A percentile compares a stretch with the other conserved stretches of the same genome.
phyloP scores from a whole-genome alignment of 2,797 vertebrate species.

The Balearica regulorum region DNA sequence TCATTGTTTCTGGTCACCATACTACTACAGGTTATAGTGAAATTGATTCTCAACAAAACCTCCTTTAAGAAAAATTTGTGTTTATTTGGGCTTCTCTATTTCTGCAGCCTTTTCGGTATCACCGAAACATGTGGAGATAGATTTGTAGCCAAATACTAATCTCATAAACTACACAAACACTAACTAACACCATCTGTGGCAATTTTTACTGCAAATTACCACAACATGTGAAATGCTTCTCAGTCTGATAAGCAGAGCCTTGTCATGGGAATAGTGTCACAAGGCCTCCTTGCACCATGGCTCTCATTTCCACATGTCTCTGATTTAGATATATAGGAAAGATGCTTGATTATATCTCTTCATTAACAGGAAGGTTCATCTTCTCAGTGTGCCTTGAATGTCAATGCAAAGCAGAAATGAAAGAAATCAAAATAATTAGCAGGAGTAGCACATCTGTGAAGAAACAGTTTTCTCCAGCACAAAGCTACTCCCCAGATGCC shows the following conservation, averaged over 20 bases:
- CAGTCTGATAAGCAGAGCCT: not conserved
- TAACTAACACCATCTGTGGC: slow-evolving; percentile 39
- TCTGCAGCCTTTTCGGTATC: not conserved
- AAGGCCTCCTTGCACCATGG: not conserved
- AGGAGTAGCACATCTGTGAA: not conserved
- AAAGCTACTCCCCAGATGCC: not conserved
- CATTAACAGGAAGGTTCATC: not conserved
- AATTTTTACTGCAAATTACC: slow-evolving; percentile 29
- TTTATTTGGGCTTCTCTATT: not conserved
- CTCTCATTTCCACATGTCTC: not conserved
- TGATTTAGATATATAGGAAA: not conserved
- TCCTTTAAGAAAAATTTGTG: not conserved
- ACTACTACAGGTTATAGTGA: not conserved
- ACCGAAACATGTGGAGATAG: not conserved
- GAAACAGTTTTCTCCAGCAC: not conserved
- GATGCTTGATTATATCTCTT: not conserved
- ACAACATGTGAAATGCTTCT: not conserved
- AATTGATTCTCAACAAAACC: not conserved
- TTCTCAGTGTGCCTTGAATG: not conserved
- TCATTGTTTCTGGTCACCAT: not conserved
- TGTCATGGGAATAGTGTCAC: not conserved
- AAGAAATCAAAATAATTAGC: not conserved
- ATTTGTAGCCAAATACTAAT: slow-evolving; percentile 24
- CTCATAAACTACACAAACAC: not conserved
- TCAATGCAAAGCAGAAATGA: slow-evolving; percentile 9